These are phyloP conservation scores for Anhinga rufa DNA, from an alignment of 2,113 vertebrate species.

Conservation along the genomic window DNA sequence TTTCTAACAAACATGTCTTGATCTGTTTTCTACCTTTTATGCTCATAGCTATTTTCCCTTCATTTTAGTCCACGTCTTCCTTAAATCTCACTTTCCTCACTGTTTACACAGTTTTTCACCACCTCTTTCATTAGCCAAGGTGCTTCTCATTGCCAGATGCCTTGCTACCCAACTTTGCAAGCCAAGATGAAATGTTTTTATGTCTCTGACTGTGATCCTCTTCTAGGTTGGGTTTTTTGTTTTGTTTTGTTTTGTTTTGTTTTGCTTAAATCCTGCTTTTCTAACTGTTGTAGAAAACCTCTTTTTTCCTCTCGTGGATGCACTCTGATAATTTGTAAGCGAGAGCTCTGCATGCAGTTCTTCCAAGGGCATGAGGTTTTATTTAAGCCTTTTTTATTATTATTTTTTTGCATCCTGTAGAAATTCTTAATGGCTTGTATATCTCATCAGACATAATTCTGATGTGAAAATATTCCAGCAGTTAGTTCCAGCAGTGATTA, in stretches of 20 bases:
- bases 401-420: background rate
- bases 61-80: background rate
- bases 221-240: background rate
- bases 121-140: background rate
- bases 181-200: background rate
- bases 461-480: background rate
- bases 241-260: background rate
- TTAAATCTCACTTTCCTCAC: background rate
- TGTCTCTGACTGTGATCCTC: background rate
- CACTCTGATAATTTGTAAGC: background rate
- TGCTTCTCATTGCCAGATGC: background rate
- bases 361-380: background rate
- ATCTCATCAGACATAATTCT: background rate
- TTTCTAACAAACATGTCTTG: background rate
- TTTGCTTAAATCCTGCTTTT: background rate
- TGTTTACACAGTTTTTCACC: conserved; percentile 9
- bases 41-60: background rate
- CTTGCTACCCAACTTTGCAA: background rate
- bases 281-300: background rate
- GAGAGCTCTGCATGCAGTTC: background rate
- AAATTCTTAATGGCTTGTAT: background rate
- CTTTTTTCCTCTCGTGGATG: background rate
- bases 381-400: background rate
- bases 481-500: background rate
- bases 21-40: background rate